These are phyloP conservation scores for Ictalurus furcatus DNA, from an alignment of 2,113 vertebrate genomes.

Conservation along the genomic window DNA sequence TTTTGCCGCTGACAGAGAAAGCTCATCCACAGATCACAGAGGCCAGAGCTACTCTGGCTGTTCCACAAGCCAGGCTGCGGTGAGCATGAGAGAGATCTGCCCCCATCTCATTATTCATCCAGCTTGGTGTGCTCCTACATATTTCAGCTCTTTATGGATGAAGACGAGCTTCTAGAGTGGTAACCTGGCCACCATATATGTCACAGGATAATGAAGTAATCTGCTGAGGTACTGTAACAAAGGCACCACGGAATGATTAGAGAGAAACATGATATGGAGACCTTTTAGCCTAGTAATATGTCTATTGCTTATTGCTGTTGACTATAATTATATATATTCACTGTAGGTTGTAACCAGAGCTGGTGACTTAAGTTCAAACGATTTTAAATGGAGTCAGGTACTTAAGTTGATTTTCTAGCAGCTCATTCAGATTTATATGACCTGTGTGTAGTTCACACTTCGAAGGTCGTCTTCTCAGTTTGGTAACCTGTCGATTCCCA, in stretches of 20 bases:
- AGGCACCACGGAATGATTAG: conserved; percentile 41
- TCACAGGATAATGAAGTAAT: conserved; percentile 20
- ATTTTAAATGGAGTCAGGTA: neutral
- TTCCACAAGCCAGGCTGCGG: conserved; percentile 37
- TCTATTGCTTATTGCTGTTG: neutral
- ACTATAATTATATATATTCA: neutral
- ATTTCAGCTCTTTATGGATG: conserved; percentile 19
- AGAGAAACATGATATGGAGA: conserved; percentile 14
- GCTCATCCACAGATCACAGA: conserved; percentile 58
- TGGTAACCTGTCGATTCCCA: neutral
- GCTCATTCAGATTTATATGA: neutral
- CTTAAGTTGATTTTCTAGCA: neutral
- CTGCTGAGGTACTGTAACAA: conserved; percentile 26
- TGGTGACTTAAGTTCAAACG: neutral
- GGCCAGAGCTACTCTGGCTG: conserved; percentile 37
- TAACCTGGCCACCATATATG: conserved; percentile 19
- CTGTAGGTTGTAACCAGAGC: neutral
- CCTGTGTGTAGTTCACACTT: neutral
- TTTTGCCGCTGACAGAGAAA: conserved; percentile 68
- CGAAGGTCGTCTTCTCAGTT: neutral
- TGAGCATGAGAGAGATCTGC: conserved; percentile 15
- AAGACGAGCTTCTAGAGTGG: conserved; percentile 20
- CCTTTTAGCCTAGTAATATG: neutral
- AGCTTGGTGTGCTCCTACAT: conserved; percentile 15
- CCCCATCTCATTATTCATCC: conserved; percentile 40